Evolutionary conservation across 2,797 vertebrate genomes (phyloP).

Genomic region (Anableps anableps): DNA sequence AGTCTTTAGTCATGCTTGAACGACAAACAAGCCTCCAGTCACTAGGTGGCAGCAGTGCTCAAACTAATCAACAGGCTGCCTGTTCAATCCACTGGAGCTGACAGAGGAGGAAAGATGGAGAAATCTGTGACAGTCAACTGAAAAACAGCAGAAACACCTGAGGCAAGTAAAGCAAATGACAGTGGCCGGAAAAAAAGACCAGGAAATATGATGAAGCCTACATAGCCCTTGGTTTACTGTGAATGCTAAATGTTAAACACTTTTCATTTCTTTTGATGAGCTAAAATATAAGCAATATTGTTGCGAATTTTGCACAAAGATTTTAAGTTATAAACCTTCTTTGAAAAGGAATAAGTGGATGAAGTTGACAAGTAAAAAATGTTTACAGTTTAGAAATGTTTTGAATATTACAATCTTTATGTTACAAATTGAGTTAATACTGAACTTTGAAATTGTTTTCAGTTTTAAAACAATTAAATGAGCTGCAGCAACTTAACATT

Average conservation of each 20-base stretch:
- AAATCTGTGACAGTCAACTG: background rate
- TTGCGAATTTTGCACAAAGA: too few relatives aligned
- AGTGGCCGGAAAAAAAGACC: too few relatives aligned
- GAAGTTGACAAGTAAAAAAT: background rate
- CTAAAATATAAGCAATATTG: too few relatives aligned
- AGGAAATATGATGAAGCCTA: too few relatives aligned
- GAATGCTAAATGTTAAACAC: background rate
- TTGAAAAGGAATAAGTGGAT: background rate
- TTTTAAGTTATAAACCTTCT: background rate
- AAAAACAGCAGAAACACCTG: background rate
- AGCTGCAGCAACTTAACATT: background rate
- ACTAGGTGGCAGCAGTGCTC: background rate
- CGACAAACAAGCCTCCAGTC: background rate
- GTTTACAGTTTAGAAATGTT: background rate
- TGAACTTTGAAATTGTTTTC: too few relatives aligned
- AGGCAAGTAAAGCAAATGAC: too few relatives aligned
- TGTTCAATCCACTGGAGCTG: background rate
- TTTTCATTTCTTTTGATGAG: background rate
- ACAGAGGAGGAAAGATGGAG: background rate
- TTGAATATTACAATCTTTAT: background rate
- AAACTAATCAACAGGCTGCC: background rate
- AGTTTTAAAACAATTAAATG: background rate
- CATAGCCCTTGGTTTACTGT: too few relatives aligned
- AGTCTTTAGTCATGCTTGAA: background rate
- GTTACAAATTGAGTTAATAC: too few relatives aligned